Evolutionary conservation across 2,113 vertebrate genomes (phyloP).

Genomic region (Mormyrus lacerda): DNA sequence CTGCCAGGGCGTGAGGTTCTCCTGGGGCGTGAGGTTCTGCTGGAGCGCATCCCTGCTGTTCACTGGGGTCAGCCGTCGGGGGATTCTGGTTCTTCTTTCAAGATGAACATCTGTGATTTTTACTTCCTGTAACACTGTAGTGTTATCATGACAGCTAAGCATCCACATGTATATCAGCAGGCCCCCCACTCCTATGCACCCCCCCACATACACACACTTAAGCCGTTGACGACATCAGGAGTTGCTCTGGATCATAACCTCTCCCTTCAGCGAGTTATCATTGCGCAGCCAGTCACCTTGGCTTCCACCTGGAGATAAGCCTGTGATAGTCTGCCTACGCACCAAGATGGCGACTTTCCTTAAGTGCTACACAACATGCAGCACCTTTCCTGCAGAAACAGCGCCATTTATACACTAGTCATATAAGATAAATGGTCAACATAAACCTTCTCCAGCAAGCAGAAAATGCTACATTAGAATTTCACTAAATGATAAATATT

Average conservation of each 20-base stretch:
- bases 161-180: not conserved
- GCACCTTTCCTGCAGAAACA: not conserved
- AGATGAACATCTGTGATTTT: not conserved
- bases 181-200: not conserved
- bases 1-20: not conserved
- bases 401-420: not conserved
- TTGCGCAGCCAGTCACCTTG: not conserved
- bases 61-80: not conserved
- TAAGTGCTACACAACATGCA: not conserved
- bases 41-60: not conserved
- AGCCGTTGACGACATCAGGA: not conserved
- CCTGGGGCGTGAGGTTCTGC: not conserved
- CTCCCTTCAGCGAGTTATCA: not conserved
- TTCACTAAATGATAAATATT: not conserved
- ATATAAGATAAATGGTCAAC: not conserved
- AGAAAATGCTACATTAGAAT: not conserved
- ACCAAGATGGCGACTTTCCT: not conserved
- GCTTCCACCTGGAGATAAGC: not conserved
- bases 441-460: not conserved
- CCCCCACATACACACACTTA: not conserved
- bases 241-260: not conserved
- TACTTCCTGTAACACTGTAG: not conserved
- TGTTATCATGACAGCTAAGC: not conserved
- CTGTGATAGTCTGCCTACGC: not conserved
- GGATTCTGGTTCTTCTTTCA: not conserved